Evolutionary conservation across 2,113 vertebrate species (phyloP).

Genomic region (Triplophysa rosa): DNA sequence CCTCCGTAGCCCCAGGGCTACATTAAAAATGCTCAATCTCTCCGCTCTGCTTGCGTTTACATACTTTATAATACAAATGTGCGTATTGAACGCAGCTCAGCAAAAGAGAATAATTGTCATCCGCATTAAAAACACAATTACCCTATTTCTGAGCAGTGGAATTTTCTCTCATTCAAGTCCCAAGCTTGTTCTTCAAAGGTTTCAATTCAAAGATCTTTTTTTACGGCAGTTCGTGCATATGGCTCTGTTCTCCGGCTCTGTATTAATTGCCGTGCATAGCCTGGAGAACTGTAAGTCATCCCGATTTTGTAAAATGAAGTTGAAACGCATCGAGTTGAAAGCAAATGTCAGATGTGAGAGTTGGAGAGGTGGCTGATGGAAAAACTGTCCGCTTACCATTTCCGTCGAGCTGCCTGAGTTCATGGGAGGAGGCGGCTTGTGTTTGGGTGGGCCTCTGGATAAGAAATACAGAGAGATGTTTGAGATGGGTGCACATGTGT

Average conservation of each 20-base stretch:
- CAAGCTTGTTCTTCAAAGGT: slow-evolving; percentile 17
- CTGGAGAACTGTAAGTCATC: slow-evolving; percentile 17
- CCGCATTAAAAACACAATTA: slow-evolving; percentile 4
- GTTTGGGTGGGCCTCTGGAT: slow-evolving; percentile 80
- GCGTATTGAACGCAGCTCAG: neutral
- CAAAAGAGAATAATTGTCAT: slow-evolving; percentile 9
- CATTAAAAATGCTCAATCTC: slow-evolving; percentile 24
- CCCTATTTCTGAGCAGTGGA: neutral
- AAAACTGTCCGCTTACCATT: slow-evolving; percentile 74
- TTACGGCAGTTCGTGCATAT: slow-evolving; percentile 15
- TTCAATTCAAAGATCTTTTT: slow-evolving; percentile 22
- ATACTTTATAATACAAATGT: slow-evolving; percentile 22
- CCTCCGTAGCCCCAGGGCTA: slow-evolving; percentile 1
- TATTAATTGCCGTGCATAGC: slow-evolving; percentile 21
- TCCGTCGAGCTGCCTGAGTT: slow-evolving; percentile 73
- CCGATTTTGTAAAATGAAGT: slow-evolving; percentile 15
- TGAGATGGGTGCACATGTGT: neutral
- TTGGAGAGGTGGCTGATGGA: slow-evolving; percentile 54
- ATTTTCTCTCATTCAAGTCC: neutral
- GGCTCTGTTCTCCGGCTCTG: neutral
- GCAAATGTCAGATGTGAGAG: slow-evolving; percentile 13
- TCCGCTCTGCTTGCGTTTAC: neutral
- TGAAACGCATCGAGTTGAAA: slow-evolving; percentile 33
- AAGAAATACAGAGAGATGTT: slow-evolving; percentile 35
- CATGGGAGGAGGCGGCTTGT: slow-evolving; percentile 84